A percentile compares a stretch with the other conserved stretches of the same genome.
Evolutionary conservation across 2,888 invertebrate genomes (phyloP).

Genomic region (Dasysyrphus tricinctus): DNA sequence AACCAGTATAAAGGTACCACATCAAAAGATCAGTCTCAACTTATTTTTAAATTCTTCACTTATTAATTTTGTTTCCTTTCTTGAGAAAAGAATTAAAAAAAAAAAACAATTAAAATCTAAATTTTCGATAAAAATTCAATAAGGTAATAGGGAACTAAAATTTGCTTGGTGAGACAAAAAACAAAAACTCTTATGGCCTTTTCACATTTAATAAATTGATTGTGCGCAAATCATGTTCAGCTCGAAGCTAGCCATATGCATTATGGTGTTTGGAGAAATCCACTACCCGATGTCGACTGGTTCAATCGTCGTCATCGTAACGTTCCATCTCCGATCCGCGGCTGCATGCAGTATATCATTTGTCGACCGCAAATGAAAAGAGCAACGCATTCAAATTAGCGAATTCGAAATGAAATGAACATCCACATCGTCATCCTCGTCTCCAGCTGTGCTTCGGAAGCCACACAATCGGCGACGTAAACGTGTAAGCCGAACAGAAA

Average conservation of each 20-base stretch:
- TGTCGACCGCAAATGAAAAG: conserved; percentile 75
- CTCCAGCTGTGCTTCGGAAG: conserved; percentile 75
- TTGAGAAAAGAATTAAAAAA: no score
- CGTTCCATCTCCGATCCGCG: conserved; percentile 46
- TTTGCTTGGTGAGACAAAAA: neutral
- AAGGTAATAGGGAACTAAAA: conserved; percentile 17
- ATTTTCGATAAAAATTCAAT: conserved; percentile 32
- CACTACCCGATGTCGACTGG: neutral
- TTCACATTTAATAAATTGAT: conserved; percentile 67
- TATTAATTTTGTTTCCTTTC: no score
- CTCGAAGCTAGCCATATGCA: conserved; percentile 58
- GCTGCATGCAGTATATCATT: conserved; percentile 70
- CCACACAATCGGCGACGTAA: conserved; percentile 55
- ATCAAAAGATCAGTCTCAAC: no score
- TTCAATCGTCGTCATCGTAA: conserved; percentile 28
- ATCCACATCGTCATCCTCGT: conserved; percentile 38
- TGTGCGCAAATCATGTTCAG: conserved; percentile 68
- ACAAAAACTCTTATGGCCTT: conserved; percentile 24
- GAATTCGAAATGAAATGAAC: conserved; percentile 72
- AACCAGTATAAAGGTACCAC: no score
- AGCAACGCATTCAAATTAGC: conserved; percentile 76
- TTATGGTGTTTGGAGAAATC: conserved; percentile 35
- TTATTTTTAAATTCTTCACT: no score
- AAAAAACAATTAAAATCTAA: conserved; percentile 17
- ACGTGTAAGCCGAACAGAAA: conserved; percentile 41